These are phyloP conservation scores for Iselma pallidipennis DNA, from an alignment of 2,888 invertebrate species.

Conservation along the genomic window DNA sequence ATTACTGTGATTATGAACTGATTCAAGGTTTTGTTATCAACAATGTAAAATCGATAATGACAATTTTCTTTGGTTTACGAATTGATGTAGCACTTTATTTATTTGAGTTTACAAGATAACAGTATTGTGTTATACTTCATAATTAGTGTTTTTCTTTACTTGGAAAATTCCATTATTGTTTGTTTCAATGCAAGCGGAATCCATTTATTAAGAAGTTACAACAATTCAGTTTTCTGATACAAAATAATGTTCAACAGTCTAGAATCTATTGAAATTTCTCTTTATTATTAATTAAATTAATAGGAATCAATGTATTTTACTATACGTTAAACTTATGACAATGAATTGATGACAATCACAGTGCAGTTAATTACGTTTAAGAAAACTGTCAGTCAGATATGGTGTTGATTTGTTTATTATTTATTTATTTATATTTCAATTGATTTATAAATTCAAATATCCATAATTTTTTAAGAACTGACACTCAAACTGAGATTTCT, in stretches of 20 bases:
- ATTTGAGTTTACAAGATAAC: conserved; percentile 25
- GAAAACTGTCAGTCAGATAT: conserved; percentile 37
- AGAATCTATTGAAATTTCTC: not conserved
- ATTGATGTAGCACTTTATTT: conserved; percentile 29
- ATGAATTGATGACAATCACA: conserved; percentile 43
- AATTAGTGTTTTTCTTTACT: conserved; percentile 8
- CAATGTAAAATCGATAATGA: conserved; percentile 19
- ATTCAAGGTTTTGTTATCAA: conserved; percentile 18
- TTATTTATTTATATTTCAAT: conserved; percentile 23
- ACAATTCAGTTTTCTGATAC: not conserved
- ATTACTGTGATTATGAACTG: not conserved
- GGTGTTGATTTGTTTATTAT: conserved; percentile 32
- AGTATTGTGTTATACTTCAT: conserved; percentile 20
- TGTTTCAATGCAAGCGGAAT: conserved; percentile 21
- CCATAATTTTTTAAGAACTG: conserved; percentile 23
- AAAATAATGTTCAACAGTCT: not conserved
- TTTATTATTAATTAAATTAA: not conserved
- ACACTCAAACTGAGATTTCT: conserved; percentile 83
- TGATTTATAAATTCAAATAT: conserved; percentile 26
- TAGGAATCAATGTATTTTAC: not conserved
- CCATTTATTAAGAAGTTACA: not conserved
- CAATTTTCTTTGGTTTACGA: conserved; percentile 12
- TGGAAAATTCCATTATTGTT: conserved; percentile 17
- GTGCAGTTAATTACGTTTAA: conserved; percentile 37
- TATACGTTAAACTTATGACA: conserved; percentile 15